These are phyloP conservation scores for Plectrocnemia conspersa DNA, from an alignment of 1,140 invertebrate genomes.

Conservation along the genomic window DNA sequence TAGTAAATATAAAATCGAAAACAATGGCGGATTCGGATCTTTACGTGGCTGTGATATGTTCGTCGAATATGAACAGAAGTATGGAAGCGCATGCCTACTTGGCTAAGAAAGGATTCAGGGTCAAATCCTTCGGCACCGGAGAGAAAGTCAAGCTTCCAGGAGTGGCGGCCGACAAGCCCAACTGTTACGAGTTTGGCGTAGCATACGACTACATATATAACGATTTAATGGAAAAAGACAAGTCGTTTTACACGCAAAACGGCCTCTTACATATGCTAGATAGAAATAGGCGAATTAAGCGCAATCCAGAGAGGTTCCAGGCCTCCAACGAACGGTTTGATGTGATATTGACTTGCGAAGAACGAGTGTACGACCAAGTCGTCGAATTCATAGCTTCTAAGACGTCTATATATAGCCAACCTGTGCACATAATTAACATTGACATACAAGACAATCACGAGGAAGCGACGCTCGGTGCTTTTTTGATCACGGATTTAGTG, in stretches of 20 bases:
- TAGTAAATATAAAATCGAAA: constrained; percentile 2
- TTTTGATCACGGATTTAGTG: constrained; percentile 93
- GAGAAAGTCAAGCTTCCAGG: constrained; percentile 97
- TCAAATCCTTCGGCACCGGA: constrained; percentile 96
- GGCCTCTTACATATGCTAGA: constrained; percentile 98
- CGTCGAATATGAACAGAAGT: constrained; percentile 98
- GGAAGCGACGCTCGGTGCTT: constrained; percentile 99
- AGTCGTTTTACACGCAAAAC: constrained; percentile 95
- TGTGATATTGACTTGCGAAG: constrained; percentile 95
- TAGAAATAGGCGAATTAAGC: constrained; percentile 93
- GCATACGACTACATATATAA: constrained; percentile 97
- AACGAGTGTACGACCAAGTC: constrained; percentile 96
- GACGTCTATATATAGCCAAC: constrained; percentile 69
- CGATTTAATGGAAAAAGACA: constrained; percentile 85
- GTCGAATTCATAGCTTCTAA: constrained; percentile 70
- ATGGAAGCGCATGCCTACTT: constrained; percentile 99
- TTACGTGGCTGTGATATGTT: constrained; percentile 92
- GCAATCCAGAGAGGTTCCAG: constrained; percentile 93
- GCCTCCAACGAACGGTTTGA: constrained; percentile 87
- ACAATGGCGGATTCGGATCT: constrained; percentile 55
- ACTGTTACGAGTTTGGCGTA: constrained; percentile 96
- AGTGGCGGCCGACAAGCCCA: constrained; percentile 89
- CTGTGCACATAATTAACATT: constrained; percentile 96
- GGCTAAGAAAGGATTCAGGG: constrained; percentile 94
- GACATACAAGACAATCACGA: constrained; percentile 99